A percentile compares a stretch with the other conserved stretches of the same genome.
Evolutionary conservation across 1,140 invertebrate genomes (phyloP).

Genomic region (Neodiprion lecontei): DNA sequence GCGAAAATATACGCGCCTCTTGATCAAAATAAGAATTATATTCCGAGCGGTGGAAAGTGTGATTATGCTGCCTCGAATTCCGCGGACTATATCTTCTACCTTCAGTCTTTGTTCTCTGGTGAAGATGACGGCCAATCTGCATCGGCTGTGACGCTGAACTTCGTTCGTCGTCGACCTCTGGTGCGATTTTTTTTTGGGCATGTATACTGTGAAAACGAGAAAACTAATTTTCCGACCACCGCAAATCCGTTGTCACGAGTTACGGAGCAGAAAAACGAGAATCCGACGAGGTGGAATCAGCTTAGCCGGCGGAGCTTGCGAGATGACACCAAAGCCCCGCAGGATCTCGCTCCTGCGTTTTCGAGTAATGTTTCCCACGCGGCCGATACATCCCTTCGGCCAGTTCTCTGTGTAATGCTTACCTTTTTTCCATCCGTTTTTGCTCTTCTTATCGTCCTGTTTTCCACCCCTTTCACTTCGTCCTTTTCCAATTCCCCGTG

Average conservation of each 20-base stretch:
- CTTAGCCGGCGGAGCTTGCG: neutral
- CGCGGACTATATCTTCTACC: no score
- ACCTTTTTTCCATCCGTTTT: no score
- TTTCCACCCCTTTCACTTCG: no score
- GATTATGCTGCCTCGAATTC: no score
- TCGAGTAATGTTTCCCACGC: constrained; percentile 45
- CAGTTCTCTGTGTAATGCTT: neutral
- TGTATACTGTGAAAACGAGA: neutral
- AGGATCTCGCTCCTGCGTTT: constrained; percentile 2
- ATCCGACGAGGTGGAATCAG: neutral
- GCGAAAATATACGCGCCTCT: constrained; percentile 57
- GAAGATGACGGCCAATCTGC: no score
- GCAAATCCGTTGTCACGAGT: constrained; percentile 1
- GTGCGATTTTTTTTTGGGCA: no score
- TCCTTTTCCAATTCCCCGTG: no score
- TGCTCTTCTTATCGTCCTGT: no score
- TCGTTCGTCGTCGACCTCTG: no score
- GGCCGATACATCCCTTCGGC: constrained; percentile 32
- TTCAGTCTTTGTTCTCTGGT: no score
- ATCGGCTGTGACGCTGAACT: no score
- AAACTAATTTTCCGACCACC: neutral
- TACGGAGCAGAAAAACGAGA: constrained; percentile 5
- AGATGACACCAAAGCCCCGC: neutral
- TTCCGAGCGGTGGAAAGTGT: neutral
- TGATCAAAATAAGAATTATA: constrained; percentile 50